Conservation (phyloP, 2,797 vertebrate genomes). For the Falco naumanni region DNA sequence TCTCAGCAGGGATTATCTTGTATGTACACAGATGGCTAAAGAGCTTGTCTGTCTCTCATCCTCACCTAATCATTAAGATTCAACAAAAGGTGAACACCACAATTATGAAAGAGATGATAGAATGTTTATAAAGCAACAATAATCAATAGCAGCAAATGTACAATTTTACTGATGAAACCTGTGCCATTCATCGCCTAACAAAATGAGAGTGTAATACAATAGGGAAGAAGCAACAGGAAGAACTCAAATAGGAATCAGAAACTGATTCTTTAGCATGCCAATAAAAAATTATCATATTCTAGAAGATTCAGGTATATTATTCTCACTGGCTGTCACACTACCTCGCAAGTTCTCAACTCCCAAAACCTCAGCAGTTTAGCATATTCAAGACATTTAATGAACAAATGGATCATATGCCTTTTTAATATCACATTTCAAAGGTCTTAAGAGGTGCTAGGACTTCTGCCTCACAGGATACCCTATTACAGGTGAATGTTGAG, state of each 20-base stretch:
- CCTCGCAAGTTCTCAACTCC: neutral
- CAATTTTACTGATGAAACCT: neutral
- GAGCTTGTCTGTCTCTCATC: neutral
- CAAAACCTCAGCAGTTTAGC: neutral
- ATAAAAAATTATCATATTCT: neutral
- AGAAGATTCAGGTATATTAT: neutral
- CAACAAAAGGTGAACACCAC: slow-evolving; percentile 26
- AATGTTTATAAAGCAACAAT: slow-evolving; percentile 6
- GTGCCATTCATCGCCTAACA: neutral
- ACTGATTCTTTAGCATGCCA: neutral
- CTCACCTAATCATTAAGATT: slow-evolving; percentile 27
- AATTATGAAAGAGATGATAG: slow-evolving; percentile 23
- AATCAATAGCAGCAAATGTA: slow-evolving; percentile 11
- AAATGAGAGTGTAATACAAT: neutral
- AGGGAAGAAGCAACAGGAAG: neutral
- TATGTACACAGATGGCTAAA: slow-evolving; percentile 15
- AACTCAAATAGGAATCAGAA: neutral
- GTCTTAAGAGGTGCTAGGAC: neutral
- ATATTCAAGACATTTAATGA: neutral
- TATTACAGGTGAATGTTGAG: neutral
- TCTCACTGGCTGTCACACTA: neutral
- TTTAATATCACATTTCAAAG: neutral
- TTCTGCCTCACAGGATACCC: neutral
- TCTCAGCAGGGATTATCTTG: slow-evolving; percentile 33
- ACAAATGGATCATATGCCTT: neutral